Conservation (phyloP, 2,797 vertebrate species). For the Adelosebastes latens region DNA sequence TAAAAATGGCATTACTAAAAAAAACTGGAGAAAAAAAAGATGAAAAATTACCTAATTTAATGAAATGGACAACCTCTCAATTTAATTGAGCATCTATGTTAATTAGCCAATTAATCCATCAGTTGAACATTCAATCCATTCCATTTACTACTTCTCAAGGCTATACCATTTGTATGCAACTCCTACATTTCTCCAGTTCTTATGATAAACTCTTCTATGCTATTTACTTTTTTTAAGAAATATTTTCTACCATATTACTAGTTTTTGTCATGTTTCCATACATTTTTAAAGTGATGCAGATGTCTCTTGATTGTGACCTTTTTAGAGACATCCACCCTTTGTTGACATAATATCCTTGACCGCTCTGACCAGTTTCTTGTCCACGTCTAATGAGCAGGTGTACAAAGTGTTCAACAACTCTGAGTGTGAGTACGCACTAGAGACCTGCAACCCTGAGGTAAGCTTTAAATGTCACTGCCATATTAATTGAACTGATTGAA, state of each 20-base stretch:
- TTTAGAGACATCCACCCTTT: background rate
- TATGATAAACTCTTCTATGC: background rate
- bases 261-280: background rate
- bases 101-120: background rate
- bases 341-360: slow-evolving; percentile 78
- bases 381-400: slow-evolving; percentile 91
- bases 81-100: background rate
- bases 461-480: background rate
- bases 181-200: background rate
- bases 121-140: background rate
- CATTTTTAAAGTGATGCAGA: background rate
- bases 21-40: background rate
- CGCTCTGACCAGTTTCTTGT: slow-evolving; percentile 86
- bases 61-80: background rate
- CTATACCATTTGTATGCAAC: background rate
- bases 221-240: background rate
- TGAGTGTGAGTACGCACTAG: slow-evolving; percentile 72
- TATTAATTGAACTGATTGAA: background rate
- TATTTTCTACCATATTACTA: background rate
- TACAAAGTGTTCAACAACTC: slow-evolving; percentile 91
- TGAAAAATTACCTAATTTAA: background rate
- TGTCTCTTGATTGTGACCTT: background rate
- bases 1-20: background rate
- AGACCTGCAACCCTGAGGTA: slow-evolving; percentile 90
- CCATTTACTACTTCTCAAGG: background rate